A percentile compares a stretch with the other conserved stretches of the same genome.
Conservation (phyloP, 2,888 invertebrate genomes). For the Sympetrum striolatum region DNA sequence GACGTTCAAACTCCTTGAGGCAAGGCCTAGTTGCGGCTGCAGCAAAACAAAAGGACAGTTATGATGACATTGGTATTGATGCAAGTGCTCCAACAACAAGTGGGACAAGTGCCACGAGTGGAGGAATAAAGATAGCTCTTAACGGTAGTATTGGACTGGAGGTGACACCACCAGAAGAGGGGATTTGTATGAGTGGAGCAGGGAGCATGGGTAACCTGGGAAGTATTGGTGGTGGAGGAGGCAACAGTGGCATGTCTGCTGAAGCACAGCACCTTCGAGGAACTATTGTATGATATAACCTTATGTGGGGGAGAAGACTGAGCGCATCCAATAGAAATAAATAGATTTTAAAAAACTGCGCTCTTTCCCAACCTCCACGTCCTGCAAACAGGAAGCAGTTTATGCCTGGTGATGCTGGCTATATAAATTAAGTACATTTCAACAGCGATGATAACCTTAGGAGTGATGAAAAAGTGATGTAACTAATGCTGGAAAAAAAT, state of each 20-base stretch:
- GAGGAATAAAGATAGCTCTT: slow-evolving; percentile 83
- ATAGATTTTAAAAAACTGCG: slow-evolving; percentile 67
- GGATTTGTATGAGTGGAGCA: slow-evolving; percentile 60
- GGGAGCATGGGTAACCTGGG: slow-evolving; percentile 56
- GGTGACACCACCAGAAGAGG: slow-evolving; percentile 72
- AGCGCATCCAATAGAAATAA: slow-evolving; percentile 78
- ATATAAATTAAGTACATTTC: neutral
- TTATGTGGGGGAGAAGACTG: slow-evolving; percentile 89
- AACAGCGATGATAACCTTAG: neutral
- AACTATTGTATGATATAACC: slow-evolving; percentile 94
- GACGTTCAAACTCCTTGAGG: slow-evolving; percentile 83
- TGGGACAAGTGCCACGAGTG: slow-evolving; percentile 66
- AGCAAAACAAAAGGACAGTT: slow-evolving; percentile 75
- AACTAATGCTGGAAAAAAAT: neutral
- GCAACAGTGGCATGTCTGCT: slow-evolving; percentile 56
- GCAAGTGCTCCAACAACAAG: slow-evolving; percentile 51
- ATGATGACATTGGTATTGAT: slow-evolving; percentile 85
- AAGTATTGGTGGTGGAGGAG: slow-evolving; percentile 51
- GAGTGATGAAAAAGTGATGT: neutral
- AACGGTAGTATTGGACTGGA: slow-evolving; percentile 87
- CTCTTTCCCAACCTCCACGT: slow-evolving; percentile 39
- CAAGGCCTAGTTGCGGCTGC: slow-evolving; percentile 77
- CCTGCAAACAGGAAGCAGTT: slow-evolving; percentile 1
- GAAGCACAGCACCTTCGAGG: slow-evolving; percentile 83
- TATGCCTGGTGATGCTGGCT: slow-evolving; percentile 11